A percentile compares a stretch with the other conserved stretches of the same genome.
Conservation (phyloP, 1,140 invertebrate genomes). For the Colletes latitarsis region DNA sequence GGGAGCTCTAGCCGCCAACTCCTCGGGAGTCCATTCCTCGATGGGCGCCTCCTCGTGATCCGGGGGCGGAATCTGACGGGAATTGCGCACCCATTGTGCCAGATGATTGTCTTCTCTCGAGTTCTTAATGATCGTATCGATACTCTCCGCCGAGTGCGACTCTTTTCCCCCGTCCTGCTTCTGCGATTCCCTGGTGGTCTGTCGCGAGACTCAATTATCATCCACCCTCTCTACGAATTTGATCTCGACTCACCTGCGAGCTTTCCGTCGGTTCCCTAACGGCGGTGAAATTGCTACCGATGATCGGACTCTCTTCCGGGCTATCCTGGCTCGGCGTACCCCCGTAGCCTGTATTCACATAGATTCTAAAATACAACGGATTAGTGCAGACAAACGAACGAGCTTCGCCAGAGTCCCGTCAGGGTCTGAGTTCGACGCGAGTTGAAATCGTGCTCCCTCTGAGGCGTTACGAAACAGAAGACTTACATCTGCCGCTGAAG, state of each 20-base stretch:
- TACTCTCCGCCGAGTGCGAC: constrained; percentile 79
- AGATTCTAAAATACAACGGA: constrained; percentile 83
- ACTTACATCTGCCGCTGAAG: constrained; percentile 92
- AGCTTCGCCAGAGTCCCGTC: background rate
- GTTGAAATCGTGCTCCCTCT: background rate
- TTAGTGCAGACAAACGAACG: constrained; percentile 43
- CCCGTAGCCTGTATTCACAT: constrained; percentile 85
- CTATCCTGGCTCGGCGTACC: constrained; percentile 83
- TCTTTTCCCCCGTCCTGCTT: constrained; percentile 81
- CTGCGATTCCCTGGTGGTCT: constrained; percentile 43
- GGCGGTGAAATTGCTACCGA: constrained; percentile 68
- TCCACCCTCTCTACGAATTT: background rate
- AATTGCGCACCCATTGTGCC: constrained; percentile 86
- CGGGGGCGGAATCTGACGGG: constrained; percentile 79
- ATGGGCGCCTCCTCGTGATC: constrained; percentile 75
- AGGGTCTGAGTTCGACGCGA: background rate
- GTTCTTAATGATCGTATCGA: constrained; percentile 69
- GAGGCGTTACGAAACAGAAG: constrained; percentile 17
- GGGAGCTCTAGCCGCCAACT: constrained; percentile 73
- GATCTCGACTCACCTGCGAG: constrained; percentile 70
- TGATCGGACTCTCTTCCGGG: constrained; percentile 82
- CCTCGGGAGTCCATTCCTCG: constrained; percentile 86
- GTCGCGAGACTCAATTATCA: background rate
- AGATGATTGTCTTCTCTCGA: constrained; percentile 81
- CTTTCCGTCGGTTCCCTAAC: constrained; percentile 69